Evolutionary conservation across 2,113 vertebrate genomes (phyloP).

Genomic region (Ciconia boyciana): DNA sequence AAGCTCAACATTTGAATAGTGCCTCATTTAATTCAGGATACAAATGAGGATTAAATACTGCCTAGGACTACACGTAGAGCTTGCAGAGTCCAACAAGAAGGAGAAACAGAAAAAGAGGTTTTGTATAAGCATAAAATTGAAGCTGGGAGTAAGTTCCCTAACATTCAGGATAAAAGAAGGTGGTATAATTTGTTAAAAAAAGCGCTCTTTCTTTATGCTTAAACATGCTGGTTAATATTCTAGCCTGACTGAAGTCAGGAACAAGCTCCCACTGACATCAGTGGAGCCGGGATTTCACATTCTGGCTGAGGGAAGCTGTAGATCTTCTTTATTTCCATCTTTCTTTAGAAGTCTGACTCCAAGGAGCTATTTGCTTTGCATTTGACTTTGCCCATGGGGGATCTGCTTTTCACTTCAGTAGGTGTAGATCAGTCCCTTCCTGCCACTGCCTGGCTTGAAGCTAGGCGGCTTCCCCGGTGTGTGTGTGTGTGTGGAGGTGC

Average conservation of each 20-base stretch:
- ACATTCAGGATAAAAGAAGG: neutral
- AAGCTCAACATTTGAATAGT: neutral
- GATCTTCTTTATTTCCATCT: constrained; percentile 1
- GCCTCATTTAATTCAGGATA: neutral
- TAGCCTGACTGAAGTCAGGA: neutral
- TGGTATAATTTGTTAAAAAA: neutral
- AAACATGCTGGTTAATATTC: neutral
- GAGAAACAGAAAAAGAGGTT: neutral
- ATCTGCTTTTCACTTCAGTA: neutral
- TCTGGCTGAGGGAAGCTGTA: neutral
- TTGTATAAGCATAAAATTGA: neutral
- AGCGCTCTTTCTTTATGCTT: neutral
- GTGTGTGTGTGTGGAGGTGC: neutral
- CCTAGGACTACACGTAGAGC: neutral
- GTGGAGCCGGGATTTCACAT: neutral
- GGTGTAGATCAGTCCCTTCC: neutral
- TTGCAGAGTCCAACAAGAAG: neutral
- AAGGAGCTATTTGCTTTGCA: constrained; percentile 15
- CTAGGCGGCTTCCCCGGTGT: neutral
- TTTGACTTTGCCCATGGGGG: constrained; percentile 13
- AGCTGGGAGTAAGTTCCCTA: neutral
- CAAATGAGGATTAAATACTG: neutral
- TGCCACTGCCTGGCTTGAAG: neutral
- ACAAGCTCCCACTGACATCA: neutral
- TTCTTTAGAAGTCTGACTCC: neutral